These are phyloP conservation scores for Tiliacea citrago DNA, from an alignment of 2,888 invertebrate species.

Conservation along the genomic window DNA sequence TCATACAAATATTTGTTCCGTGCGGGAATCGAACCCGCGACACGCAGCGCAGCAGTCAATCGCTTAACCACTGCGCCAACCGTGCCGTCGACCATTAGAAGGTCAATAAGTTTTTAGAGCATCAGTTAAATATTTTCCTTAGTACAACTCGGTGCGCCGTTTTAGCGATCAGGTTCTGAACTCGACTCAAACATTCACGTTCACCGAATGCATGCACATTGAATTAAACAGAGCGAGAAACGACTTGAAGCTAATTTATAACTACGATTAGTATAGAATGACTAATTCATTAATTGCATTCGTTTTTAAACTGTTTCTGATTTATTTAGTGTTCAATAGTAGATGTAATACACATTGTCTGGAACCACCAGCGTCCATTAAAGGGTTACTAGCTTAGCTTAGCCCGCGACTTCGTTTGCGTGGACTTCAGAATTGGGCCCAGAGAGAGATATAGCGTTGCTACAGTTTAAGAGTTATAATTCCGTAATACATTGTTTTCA, in stretches of 20 bases:
- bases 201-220: constrained; percentile 26
- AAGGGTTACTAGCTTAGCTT: neutral
- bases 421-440: too few relatives aligned
- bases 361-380: neutral
- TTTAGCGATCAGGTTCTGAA: neutral
- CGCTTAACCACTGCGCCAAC: too few relatives aligned
- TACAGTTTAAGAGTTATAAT: too few relatives aligned
- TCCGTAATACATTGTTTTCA: too few relatives aligned
- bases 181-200: constrained; percentile 31
- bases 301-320: constrained; percentile 7
- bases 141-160: neutral
- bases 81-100: too few relatives aligned
- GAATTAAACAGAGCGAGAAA: constrained; percentile 61
- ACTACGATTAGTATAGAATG: constrained; percentile 21
- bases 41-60: too few relatives aligned
- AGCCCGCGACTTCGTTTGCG: too few relatives aligned
- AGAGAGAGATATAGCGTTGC: too few relatives aligned
- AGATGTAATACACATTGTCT: neutral
- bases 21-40: too few relatives aligned
- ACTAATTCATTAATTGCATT: constrained; percentile 27
- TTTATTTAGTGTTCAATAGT: constrained; percentile 19
- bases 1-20: too few relatives aligned
- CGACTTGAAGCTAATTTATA: constrained; percentile 32
- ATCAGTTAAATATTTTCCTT: neutral
- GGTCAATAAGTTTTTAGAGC: neutral